phyloP scores from a whole-genome alignment of 1,140 invertebrate genomes.

The Lordiphosa mommai region DNA sequence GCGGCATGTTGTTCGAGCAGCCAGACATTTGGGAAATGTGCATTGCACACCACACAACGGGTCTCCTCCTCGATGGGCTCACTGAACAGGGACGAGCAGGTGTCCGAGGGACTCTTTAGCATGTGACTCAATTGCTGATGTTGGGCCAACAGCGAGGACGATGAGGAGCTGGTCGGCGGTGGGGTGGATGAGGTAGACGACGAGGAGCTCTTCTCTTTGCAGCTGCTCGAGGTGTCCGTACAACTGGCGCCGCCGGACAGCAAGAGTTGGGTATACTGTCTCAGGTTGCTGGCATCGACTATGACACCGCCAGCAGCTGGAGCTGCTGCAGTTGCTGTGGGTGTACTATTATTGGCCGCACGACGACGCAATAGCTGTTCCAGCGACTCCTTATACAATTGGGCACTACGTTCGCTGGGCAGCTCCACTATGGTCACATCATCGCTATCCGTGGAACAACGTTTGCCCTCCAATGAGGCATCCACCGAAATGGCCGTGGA shows the following conservation, averaged over 20 bases:
- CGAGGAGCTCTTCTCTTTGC: conserved; percentile 79
- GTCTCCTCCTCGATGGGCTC: conserved; percentile 79
- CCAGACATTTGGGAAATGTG: conserved; percentile 90
- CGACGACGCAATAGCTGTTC: conserved; percentile 67
- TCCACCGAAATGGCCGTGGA: conserved; percentile 29
- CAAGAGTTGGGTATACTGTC: conserved; percentile 66
- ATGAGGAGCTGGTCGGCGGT: conserved; percentile 35
- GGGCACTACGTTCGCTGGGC: conserved; percentile 48
- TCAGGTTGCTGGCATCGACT: conserved; percentile 51
- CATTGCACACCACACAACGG: conserved; percentile 87
- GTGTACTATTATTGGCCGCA: conserved; percentile 15
- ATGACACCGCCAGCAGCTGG: conserved; percentile 33
- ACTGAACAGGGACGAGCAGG: conserved; percentile 74
- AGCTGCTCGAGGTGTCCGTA: conserved; percentile 59
- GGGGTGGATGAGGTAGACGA: conserved; percentile 78
- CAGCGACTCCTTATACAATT: conserved; percentile 72
- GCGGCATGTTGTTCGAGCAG: conserved; percentile 89
- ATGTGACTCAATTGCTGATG: conserved; percentile 69
- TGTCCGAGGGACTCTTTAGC: conserved; percentile 74
- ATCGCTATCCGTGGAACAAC: conserved; percentile 45
- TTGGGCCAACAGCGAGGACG: conserved; percentile 47
- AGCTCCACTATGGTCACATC: conserved; percentile 65
- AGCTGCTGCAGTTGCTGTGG: conserved; percentile 2
- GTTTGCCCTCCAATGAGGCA: conserved; percentile 25
- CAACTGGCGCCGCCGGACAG: conserved; percentile 48